Evolutionary conservation across 2,113 vertebrate species (phyloP).

Genomic region (Sapajus apella): DNA sequence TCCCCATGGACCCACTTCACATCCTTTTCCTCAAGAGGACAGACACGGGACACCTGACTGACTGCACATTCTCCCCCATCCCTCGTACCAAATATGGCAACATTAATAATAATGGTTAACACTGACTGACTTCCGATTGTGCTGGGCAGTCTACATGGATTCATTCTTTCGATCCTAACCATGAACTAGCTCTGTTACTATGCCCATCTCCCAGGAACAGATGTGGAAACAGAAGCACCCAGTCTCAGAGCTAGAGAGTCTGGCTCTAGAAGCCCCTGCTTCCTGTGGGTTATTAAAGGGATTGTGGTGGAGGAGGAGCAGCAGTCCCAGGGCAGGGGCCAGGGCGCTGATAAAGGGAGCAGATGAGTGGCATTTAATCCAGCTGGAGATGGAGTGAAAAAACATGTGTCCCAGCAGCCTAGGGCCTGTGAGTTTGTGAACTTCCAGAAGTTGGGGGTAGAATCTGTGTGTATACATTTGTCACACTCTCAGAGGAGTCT

Average conservation of each 20-base stretch:
- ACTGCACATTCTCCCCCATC: not conserved
- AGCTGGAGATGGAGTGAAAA: not conserved
- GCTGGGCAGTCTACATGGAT: not conserved
- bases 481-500: slow-evolving; percentile 1
- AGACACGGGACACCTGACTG: not conserved
- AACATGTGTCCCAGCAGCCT: not conserved
- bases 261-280: not conserved
- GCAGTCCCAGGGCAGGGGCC: not conserved
- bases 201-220: not conserved
- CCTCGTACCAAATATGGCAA: not conserved
- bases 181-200: not conserved
- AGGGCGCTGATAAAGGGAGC: not conserved
- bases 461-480: not conserved
- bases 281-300: not conserved
- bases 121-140: accelerated
- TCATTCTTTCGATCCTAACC: not conserved
- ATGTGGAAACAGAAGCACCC: not conserved
- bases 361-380: not conserved
- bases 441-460: not conserved
- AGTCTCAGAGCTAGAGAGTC: not conserved
- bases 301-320: not conserved
- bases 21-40: not conserved
- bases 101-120: too few relatives aligned
- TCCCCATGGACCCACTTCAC: not conserved
- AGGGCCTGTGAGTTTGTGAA: not conserved